Evolutionary conservation across 2,888 invertebrate genomes (phyloP).

Genomic region (Protodeltote pygarga): DNA sequence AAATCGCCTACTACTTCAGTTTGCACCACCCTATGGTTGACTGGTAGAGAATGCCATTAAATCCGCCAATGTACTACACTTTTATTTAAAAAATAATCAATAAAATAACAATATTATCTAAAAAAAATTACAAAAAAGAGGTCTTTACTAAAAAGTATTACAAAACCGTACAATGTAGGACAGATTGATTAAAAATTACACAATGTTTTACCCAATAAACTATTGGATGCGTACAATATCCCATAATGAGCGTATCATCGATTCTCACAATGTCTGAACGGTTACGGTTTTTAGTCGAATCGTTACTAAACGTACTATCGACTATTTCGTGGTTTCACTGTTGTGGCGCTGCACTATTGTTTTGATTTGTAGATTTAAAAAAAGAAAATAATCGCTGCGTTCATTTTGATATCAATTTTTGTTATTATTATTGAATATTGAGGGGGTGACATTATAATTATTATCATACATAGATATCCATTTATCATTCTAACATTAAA

Average conservation of each 20-base stretch:
- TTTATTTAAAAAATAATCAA: no score
- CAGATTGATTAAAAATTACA: conserved; percentile 45
- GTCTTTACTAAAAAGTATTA: conserved; percentile 24
- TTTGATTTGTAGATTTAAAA: conserved; percentile 4
- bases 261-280: conserved; percentile 58
- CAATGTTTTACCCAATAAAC: conserved; percentile 45
- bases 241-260: conserved; percentile 58
- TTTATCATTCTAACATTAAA: no score
- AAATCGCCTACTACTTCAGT: no score
- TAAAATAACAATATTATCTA: background rate
- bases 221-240: conserved; percentile 44
- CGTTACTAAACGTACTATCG: conserved; percentile 54
- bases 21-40: no score
- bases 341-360: conserved; percentile 38
- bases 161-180: conserved; percentile 42
- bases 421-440: no score
- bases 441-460: no score
- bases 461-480: no score
- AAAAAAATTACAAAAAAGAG: background rate
- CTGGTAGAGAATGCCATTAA: no score
- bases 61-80: no score
- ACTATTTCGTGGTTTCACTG: conserved; percentile 38
- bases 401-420: background rate
- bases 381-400: conserved; percentile 1
- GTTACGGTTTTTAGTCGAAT: conserved; percentile 59